Base-by-base conservation (phyloP, 2,888 invertebrate species). In the Micropterix aruncella region DNA sequence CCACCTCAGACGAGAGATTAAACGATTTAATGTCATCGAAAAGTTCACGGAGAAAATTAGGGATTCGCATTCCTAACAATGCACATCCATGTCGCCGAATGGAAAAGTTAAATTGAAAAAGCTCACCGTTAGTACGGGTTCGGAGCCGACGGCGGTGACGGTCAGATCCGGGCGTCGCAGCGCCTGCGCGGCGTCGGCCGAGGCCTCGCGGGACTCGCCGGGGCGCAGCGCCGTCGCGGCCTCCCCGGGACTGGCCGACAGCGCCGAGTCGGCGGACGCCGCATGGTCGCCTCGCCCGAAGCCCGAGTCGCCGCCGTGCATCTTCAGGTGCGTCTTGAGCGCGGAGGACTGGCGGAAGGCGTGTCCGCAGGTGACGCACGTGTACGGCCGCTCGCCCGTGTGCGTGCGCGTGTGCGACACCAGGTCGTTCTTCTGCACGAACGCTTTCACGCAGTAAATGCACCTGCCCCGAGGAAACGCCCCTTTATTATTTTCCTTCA, bases 401-500 rank as follows among this genome's bases (percentile, higher is more conserved):
- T 77, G 77, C 1, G 71, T 76, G 3, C 76, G 62, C 4, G 73
- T 63, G 51, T 77, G 74, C 0, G 67, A 66, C 1, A 72, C 61
- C 16, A 76, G 58, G 47, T 77, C 77, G n/a, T 73, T 75, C 1
- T 70, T 57, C 50, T 77, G 77, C 0, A 74, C 71, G 42, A 77
- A 78, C 0, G 70, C 69, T 48, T 75, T 74, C 2, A 72, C 64
- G 48, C 77, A 78, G 42, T 65, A 66, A 0, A 63, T 63, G 44
- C 77, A 77, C 2, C 56, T 48, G 45, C n/a, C n/a, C n/a, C n/a
- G n/a, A n/a, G n/a, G n/a, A n/a, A n/a, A n/a, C n/a, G n/a, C n/a
- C n/a, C n/a, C n/a, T n/a, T n/a, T n/a, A n/a, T n/a, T n/a, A n/a
- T n/a, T n/a, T n/a, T n/a, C n/a, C n/a, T n/a, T n/a, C n/a, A n/a